A percentile compares a stretch with the other conserved stretches of the same genome.
Conservation (phyloP, 2,888 invertebrate species). For the Acanthosoma haemorrhoidale region DNA sequence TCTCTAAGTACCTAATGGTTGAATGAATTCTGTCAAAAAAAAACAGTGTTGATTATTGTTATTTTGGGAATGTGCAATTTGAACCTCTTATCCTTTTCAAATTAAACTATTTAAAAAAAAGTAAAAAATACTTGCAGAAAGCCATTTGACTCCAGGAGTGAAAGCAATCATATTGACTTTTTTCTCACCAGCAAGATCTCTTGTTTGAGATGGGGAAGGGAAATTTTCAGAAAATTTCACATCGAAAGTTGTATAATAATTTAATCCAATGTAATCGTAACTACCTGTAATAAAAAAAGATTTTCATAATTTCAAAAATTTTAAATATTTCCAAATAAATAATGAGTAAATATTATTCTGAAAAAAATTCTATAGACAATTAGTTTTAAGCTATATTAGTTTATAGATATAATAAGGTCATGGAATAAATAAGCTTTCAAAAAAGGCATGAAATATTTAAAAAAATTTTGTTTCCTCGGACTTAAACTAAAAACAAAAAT, state of each 20-base stretch:
- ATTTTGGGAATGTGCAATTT: too few species aligned
- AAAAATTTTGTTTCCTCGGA: background rate
- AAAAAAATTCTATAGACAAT: too few species aligned
- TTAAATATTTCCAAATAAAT: background rate
- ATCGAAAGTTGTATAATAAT: conserved; percentile 62
- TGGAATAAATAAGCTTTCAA: too few species aligned
- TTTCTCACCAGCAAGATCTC: conserved; percentile 45
- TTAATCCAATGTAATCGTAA: conserved; percentile 67
- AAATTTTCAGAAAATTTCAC: conserved; percentile 41
- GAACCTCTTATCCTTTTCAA: too few species aligned
- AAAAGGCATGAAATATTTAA: background rate
- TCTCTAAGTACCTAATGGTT: too few species aligned
- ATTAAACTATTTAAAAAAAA: background rate
- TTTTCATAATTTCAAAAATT: background rate
- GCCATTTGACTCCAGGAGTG: conserved; percentile 48
- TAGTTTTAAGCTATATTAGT: too few species aligned
- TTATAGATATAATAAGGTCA: too few species aligned
- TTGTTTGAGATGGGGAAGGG: conserved; percentile 47
- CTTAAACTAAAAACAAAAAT: conserved; percentile 23
- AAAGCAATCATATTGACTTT: conserved; percentile 33
- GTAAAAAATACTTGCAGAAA: conserved; percentile 48
- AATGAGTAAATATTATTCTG: background rate
- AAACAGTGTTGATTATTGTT: too few species aligned
- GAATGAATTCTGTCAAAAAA: too few species aligned
- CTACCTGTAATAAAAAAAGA: conserved; percentile 48